Percentiles rank a stretch among this genome's conserved stretches.
phyloP scores from a whole-genome alignment of 1,140 invertebrate genomes.

The Aphidius ervi region DNA sequence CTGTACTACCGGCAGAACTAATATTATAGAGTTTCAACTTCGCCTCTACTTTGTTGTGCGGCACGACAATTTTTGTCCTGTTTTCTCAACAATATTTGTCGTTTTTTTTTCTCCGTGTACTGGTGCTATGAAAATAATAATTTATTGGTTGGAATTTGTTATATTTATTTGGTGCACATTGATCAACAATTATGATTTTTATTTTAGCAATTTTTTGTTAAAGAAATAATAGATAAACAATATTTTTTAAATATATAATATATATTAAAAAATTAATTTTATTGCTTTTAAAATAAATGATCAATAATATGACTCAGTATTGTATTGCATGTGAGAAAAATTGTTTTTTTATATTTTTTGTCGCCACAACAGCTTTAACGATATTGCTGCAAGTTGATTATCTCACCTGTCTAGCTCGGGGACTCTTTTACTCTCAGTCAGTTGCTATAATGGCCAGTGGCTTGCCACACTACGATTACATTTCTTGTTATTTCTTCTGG shows the following conservation, averaged over 20 bases:
- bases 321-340: conserved; percentile 1
- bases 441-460: conserved; percentile 43
- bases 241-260: not conserved
- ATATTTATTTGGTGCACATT: not conserved
- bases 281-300: too few species aligned
- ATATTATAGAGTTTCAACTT: too few species aligned
- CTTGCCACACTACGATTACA: conserved; percentile 42
- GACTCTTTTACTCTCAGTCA: conserved; percentile 48
- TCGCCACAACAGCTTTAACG: conserved; percentile 13
- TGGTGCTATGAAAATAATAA: conserved; percentile 6
- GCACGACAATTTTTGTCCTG: too few species aligned
- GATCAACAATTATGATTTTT: not conserved
- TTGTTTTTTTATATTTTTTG: not conserved
- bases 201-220: not conserved
- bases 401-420: conserved; percentile 41
- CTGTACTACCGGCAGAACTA: too few species aligned
- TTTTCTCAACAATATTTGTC: too few species aligned
- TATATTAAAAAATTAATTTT: too few species aligned
- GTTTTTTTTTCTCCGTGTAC: too few species aligned
- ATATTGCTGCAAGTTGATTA: conserved; percentile 45
- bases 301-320: not conserved
- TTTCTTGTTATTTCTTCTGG: conserved; percentile 37
- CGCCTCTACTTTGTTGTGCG: too few species aligned
- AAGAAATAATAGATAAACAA: not conserved
- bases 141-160: not conserved